Conservation (phyloP, 1,140 invertebrate species). For the Ips nitidus region DNA sequence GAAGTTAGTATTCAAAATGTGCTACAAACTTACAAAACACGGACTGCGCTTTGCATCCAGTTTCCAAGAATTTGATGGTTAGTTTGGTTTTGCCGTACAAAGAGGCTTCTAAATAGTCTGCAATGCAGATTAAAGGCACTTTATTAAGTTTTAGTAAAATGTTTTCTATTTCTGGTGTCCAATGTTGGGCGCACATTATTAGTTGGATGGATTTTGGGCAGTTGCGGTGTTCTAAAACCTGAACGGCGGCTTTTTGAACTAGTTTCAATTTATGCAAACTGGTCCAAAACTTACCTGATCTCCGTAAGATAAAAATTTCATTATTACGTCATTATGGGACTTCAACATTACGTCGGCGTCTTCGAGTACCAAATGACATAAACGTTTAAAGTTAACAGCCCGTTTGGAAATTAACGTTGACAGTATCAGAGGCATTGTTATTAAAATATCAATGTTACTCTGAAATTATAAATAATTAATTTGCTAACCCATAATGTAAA, state of each 20-base stretch:
- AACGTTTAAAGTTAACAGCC: conserved; percentile 43
- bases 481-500: too few species aligned
- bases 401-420: conserved; percentile 35
- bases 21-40: conserved; percentile 30
- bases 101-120: conserved; percentile 44
- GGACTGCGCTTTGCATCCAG: conserved; percentile 28
- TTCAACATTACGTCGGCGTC: conserved; percentile 40
- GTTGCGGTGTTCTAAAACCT: conserved; percentile 26
- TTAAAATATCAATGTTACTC: conserved; percentile 41
- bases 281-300: conserved; percentile 11
- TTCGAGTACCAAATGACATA: conserved; percentile 48
- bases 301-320: conserved; percentile 39
- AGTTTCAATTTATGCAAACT: too few species aligned
- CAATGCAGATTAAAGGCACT: conserved; percentile 44
- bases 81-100: conserved; percentile 44
- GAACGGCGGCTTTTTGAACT: background rate
- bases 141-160: conserved; percentile 39
- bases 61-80: conserved; percentile 37
- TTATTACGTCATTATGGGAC: conserved; percentile 32
- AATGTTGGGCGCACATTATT: conserved; percentile 42
- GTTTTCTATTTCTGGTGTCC: conserved; percentile 42
- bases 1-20: background rate
- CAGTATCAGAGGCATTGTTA: conserved; percentile 43
- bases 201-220: conserved; percentile 41
- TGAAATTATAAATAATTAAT: conserved; percentile 22